These are phyloP conservation scores for Enteromius trimaculatus DNA, from an alignment of 2,797 vertebrate species.

Conservation along the genomic window DNA sequence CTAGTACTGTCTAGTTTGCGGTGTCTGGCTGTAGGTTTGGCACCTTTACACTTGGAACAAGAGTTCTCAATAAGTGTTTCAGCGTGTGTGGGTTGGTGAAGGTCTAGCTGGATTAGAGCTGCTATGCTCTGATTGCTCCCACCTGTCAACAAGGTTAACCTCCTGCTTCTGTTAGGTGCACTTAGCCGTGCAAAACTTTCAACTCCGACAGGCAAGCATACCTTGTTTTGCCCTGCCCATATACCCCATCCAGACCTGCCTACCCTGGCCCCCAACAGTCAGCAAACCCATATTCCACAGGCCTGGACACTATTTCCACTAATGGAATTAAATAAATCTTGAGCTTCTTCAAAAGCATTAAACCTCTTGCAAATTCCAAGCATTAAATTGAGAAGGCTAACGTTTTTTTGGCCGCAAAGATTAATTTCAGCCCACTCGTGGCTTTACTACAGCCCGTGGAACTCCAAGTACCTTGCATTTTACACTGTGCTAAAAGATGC, in stretches of 20 bases:
- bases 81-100: slow-evolving; percentile 49
- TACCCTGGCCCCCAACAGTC: slow-evolving; percentile 19
- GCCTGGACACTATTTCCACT: slow-evolving; percentile 55
- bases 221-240: slow-evolving; percentile 74
- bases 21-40: neutral
- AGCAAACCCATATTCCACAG: slow-evolving; percentile 44
- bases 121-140: slow-evolving; percentile 87
- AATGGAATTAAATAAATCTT: slow-evolving; percentile 69
- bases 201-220: slow-evolving; percentile 87
- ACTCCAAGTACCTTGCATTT: slow-evolving; percentile 40
- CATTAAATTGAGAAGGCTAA: slow-evolving; percentile 61
- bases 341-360: slow-evolving; percentile 58
- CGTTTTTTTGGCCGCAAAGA: slow-evolving; percentile 53
- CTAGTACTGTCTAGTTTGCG: neutral
- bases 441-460: slow-evolving; percentile 42
- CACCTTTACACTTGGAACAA: slow-evolving; percentile 5
- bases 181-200: slow-evolving; percentile 89
- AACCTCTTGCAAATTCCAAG: slow-evolving; percentile 60
- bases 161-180: slow-evolving; percentile 81
- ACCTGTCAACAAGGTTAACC: slow-evolving; percentile 85
- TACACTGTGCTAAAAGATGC: slow-evolving; percentile 40
- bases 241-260: slow-evolving; percentile 35
- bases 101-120: slow-evolving; percentile 85
- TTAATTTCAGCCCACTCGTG: slow-evolving; percentile 61
- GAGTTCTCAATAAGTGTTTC: slow-evolving; percentile 11